phyloP scores from a whole-genome alignment of 2,888 invertebrate genomes.

The Dynastes grantii region DNA sequence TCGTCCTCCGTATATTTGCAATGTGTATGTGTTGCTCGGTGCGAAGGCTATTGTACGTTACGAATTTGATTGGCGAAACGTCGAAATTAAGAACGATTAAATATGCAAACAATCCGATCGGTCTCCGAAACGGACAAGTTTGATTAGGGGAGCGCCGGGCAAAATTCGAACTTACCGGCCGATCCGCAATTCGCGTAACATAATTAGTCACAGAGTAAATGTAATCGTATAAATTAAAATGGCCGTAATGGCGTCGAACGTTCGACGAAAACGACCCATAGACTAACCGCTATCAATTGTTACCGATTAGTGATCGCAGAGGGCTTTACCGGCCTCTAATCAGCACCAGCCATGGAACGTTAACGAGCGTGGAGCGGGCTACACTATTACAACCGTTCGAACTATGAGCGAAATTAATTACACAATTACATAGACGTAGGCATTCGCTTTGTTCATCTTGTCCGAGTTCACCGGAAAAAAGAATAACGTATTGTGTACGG shows the following conservation, averaged over 20 bases:
- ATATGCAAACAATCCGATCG: slow-evolving; percentile 42
- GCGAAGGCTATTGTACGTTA: slow-evolving; percentile 1
- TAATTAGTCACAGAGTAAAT: slow-evolving; percentile 51
- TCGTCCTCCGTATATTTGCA: too few relatives aligned
- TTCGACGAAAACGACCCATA: slow-evolving; percentile 52
- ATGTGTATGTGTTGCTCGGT: too few relatives aligned
- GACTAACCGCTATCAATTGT: slow-evolving; percentile 58
- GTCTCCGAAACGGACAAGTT: slow-evolving; percentile 36
- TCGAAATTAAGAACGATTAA: slow-evolving; percentile 45
- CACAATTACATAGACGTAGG: slow-evolving; percentile 50
- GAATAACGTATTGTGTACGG: background rate
- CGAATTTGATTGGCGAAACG: slow-evolving; percentile 13
- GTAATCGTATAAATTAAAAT: slow-evolving; percentile 51
- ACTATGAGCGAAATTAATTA: slow-evolving; percentile 56
- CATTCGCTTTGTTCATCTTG: slow-evolving; percentile 18
- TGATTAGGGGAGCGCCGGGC: slow-evolving; percentile 41
- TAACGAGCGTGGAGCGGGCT: slow-evolving; percentile 53
- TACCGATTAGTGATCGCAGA: slow-evolving; percentile 57
- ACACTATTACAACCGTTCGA: slow-evolving; percentile 45
- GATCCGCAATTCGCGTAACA: slow-evolving; percentile 50
- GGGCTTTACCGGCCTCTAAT: slow-evolving; percentile 55
- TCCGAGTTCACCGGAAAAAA: slow-evolving; percentile 15
- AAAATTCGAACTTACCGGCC: slow-evolving; percentile 24
- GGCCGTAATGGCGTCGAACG: slow-evolving; percentile 46
- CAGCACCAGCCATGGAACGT: slow-evolving; percentile 55